Conservation (phyloP, 1,140 invertebrate species). For the Meloidogyne floridensis region DNA sequence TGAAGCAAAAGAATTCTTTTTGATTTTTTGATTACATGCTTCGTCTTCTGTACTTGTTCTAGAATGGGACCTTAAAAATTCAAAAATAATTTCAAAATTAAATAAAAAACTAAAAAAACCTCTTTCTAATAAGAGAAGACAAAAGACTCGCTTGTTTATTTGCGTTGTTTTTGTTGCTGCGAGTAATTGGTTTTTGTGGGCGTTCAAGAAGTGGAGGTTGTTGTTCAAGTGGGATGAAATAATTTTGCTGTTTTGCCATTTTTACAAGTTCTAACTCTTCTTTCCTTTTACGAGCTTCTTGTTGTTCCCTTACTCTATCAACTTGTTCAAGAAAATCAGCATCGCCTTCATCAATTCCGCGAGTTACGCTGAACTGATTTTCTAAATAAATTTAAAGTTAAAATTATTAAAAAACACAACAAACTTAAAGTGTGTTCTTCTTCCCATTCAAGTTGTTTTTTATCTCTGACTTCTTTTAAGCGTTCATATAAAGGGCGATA, state of each 20-base stretch:
- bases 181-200: constrained; percentile 17
- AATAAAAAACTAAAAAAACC: constrained; percentile 11
- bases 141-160: constrained; percentile 15
- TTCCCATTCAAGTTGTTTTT: constrained; percentile 87
- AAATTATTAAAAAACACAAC: constrained; percentile 51
- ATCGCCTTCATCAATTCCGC: constrained; percentile 24
- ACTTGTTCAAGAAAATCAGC: constrained; percentile 22
- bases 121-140: constrained; percentile 22
- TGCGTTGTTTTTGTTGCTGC: neutral
- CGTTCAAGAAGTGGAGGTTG: constrained; percentile 16
- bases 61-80: neutral
- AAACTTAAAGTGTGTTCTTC: constrained; percentile 88
- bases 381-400: constrained; percentile 16
- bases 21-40: neutral
- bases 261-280: constrained; percentile 18
- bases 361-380: constrained; percentile 22
- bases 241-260: neutral
- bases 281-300: constrained; percentile 16
- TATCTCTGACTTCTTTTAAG: constrained; percentile 85
- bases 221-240: neutral
- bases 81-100: neutral
- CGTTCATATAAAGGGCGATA: constrained; percentile 81
- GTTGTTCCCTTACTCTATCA: neutral
- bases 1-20: neutral
- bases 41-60: neutral